Base-by-base conservation (phyloP, 2,113 vertebrate genomes). In the Pelodiscus sinensis region DNA sequence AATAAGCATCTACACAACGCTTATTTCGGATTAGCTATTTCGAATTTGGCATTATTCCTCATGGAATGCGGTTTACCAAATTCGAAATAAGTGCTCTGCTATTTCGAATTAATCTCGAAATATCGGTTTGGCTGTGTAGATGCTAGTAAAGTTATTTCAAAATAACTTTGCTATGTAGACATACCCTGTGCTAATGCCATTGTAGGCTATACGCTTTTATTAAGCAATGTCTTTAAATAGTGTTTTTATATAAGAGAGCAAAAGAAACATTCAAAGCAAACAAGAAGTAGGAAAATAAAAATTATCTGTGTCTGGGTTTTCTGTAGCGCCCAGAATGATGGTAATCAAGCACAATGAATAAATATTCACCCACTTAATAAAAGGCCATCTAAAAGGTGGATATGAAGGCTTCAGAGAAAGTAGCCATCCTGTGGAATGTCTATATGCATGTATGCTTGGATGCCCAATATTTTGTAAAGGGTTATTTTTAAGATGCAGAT, bases 341-440 rank as follows among this genome's bases (percentile, higher is more conserved):
- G 79, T n/a, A 58, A 11, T 1, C 38, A 25, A 86, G 50, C 84
- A 71, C 35, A 88, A 55, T 18, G 8, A 82, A 2, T 79, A 19
- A 90, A 86, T 92, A 96, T 55, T 85, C 65, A 91, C 0, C 55
- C 1, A 8, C 35, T 29, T 5, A 44, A 54, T 25, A 27, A 68
- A 85, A 86, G 82, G 31, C 51, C 0, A 3, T 35, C 13, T 73
- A 14, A 14, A 77, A 50, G 38, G 13, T 71, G 31, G 44, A 6
- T 6, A 44, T 44, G 44, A 44, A 44, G 29, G 71, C 5, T 75
- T 75, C 71, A 44, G 38, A 44, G 35, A 75, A 44, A 44, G 35
- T 11, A 44, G 44, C 80, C 25, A 22, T 22, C 55, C 12, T 75
- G 12, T 8, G 75, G 15, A 77, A 19, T 81, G 0, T 0, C 55